phyloP scores from a whole-genome alignment of 2,797 vertebrate species.

The Lutra lutra region DNA sequence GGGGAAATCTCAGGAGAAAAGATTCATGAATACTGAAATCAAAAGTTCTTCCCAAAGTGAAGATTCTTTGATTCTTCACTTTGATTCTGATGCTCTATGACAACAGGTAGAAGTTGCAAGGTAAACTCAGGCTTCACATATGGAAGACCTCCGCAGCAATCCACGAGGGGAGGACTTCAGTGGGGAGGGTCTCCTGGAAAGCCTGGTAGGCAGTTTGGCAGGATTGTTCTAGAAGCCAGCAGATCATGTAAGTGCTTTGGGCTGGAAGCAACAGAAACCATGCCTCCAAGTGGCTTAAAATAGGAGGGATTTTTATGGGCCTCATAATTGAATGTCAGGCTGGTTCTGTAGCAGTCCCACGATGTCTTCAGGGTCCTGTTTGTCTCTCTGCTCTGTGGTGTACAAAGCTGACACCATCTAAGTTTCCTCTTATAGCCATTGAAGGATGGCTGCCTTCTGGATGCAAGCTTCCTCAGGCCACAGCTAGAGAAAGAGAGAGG shows the following conservation, averaged over 20 bases:
- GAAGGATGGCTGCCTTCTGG: neutral
- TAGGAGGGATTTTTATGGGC: neutral
- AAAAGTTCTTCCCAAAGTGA: neutral
- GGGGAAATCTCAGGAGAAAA: neutral
- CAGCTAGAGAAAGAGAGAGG: neutral
- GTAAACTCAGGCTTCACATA: neutral
- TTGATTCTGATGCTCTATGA: neutral
- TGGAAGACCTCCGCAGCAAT: neutral
- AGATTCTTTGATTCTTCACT: neutral
- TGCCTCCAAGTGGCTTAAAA: conserved; percentile 1
- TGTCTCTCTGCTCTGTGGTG: neutral
- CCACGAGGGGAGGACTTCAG: neutral
- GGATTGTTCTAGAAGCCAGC: neutral
- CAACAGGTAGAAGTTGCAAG: neutral
- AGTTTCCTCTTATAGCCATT: neutral
- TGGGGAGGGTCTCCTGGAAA: neutral
- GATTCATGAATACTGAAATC: neutral
- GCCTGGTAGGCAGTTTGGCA: no score
- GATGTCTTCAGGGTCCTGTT: neutral
- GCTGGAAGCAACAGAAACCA: neutral
- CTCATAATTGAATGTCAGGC: neutral
- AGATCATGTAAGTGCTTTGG: neutral
- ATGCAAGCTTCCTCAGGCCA: no score
- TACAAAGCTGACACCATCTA: neutral
- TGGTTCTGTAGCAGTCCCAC: neutral